phyloP scores from a whole-genome alignment of 2,888 invertebrate genomes.

The Macropis europaea region DNA sequence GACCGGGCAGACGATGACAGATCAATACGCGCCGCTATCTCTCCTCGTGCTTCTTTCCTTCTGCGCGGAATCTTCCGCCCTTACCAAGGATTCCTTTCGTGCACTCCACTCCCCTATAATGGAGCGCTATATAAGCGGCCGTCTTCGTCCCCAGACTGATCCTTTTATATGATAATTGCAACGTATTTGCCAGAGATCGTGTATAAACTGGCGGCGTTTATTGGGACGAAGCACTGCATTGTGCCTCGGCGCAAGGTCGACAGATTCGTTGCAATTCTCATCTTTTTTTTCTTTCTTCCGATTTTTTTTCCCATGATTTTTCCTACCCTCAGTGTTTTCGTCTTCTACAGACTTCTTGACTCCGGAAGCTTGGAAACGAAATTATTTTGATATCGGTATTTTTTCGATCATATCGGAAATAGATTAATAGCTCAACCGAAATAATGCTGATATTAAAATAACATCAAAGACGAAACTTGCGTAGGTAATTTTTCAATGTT shows the following conservation, averaged over 20 bases:
- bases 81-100: constrained; percentile 56
- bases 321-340: neutral
- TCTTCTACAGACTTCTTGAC: neutral
- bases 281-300: neutral
- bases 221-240: constrained; percentile 61
- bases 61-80: constrained; percentile 35
- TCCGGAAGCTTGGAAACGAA: neutral
- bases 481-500: too few relatives aligned
- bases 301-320: neutral
- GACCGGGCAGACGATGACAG: constrained; percentile 66
- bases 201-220: constrained; percentile 74
- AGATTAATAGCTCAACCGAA: too few relatives aligned
- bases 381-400: too few relatives aligned
- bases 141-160: constrained; percentile 62
- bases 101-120: constrained; percentile 54
- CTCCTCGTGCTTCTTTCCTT: constrained; percentile 19
- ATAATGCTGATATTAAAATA: too few relatives aligned
- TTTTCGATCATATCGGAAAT: too few relatives aligned
- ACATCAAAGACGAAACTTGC: too few relatives aligned
- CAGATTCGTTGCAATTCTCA: constrained; percentile 38
- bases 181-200: constrained; percentile 73
- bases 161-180: constrained; percentile 78
- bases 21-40: constrained; percentile 65
- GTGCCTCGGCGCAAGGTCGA: constrained; percentile 43
- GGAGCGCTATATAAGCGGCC: constrained; percentile 57